These are phyloP conservation scores for Eupeodes latifasciatus DNA, from an alignment of 2,888 invertebrate species.

Conservation along the genomic window DNA sequence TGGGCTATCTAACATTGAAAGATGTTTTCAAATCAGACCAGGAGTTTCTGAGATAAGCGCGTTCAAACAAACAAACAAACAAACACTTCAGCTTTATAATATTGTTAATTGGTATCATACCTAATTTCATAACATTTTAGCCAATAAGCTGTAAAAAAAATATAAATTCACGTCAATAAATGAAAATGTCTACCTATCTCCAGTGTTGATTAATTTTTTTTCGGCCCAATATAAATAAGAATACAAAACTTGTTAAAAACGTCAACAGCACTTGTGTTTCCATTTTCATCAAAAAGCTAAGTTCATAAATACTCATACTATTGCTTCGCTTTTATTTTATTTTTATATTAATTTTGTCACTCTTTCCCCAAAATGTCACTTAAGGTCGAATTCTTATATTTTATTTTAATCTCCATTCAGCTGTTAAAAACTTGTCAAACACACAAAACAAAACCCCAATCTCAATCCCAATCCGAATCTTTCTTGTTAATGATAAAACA, in stretches of 20 bases:
- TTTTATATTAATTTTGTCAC: not conserved
- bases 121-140: no score
- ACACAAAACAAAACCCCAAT: not conserved
- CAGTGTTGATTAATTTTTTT: no score
- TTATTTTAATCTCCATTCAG: not conserved
- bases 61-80: no score
- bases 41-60: no score
- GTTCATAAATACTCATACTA: not conserved
- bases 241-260: not conserved
- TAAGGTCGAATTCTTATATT: not conserved
- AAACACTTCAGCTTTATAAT: no score
- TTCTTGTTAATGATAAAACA: constrained; percentile 54
- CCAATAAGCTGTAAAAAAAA: no score
- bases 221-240: no score
- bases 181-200: no score
- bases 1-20: no score
- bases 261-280: not conserved
- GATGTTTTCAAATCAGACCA: no score
- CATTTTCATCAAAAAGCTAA: not conserved
- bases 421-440: constrained; percentile 9
- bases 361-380: not conserved
- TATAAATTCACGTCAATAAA: no score
- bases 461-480: not conserved
- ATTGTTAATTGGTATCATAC: no score
- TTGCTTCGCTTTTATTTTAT: not conserved